Evolutionary conservation across 2,888 invertebrate genomes (phyloP), one percentile per base, ranked within the genome.

Genomic region (Eumacrocentrus americanus): DNA sequence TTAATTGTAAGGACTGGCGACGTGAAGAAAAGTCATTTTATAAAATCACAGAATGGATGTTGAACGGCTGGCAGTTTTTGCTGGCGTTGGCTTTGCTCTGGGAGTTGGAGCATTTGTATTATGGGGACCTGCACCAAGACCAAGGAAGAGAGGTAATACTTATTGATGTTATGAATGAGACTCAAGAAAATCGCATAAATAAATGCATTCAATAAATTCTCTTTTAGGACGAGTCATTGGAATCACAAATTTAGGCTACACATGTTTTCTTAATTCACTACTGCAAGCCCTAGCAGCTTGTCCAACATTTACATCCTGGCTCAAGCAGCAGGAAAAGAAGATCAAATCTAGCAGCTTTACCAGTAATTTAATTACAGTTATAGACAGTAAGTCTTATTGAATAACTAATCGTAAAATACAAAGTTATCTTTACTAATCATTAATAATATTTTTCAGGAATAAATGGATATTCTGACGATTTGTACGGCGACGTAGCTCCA

Each of bases 241-340:
- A 6, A 84, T 97, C 35, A 91, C 91, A 68, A 97, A 97, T 83
- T 85, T 95, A 65, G 96, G 96, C 40, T 90, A 92, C 69, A 95
- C 95, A 0, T 97, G 97, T 81, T 97, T 96, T 79, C 83, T 97
- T 56, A 97, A 97, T 82, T 92, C 95, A 0, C 83, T 96, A 47
- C 83, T 97, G 22, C 97, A 97, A 83, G 92, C 94, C 1, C 82
- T 96, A 67, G 93, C 95, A 20, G 91, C 95, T 2, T 94, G 94
- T 79, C 91, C 93, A 35, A 87, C 87, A 62, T 92, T 96, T 75
- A 87, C 91, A 60, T 86, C 87, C 11, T 97, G 96, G 96, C 82
- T 96, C 25, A 87, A 88, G 70, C 83, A 84, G 63, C 82, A 84
- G 65, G 87, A 87, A 67, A 87, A 87, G 5, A 84, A 86, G 60